Percentiles rank a stretch among this genome's conserved stretches.
Conservation (phyloP, 2,888 invertebrate genomes). For the Palloptera scutellata region DNA sequence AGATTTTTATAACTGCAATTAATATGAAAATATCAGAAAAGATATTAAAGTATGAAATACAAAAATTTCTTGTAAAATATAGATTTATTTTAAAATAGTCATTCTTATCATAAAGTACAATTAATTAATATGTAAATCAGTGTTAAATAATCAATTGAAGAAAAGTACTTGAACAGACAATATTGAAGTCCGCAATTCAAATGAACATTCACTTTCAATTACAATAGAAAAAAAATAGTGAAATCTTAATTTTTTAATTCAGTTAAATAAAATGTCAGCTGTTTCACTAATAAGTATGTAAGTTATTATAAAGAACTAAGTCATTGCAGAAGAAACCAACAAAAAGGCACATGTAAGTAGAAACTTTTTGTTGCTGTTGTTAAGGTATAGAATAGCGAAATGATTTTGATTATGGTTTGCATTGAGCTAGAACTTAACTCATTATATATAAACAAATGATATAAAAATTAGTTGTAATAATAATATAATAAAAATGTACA, state of each 20-base stretch:
- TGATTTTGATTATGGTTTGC: slow-evolving; percentile 2
- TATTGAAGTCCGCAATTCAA: too few species aligned
- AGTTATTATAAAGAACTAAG: too few species aligned
- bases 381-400: background rate
- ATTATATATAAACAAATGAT: background rate
- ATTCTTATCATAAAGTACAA: background rate
- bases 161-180: too few species aligned
- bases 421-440: slow-evolving; percentile 17
- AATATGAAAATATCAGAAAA: background rate
- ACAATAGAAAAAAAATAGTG: too few species aligned
- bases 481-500: background rate
- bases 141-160: too few species aligned
- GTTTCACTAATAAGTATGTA: too few species aligned
- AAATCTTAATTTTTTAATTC: too few species aligned
- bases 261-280: too few species aligned
- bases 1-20: background rate
- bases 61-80: slow-evolving; percentile 25
- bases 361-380: slow-evolving; percentile 32
- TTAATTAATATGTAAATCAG: too few species aligned
- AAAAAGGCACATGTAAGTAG: slow-evolving; percentile 43
- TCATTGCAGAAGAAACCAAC: slow-evolving; percentile 29
- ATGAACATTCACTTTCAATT: too few species aligned
- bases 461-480: background rate
- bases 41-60: background rate
- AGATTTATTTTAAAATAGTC: slow-evolving; percentile 30